Evolutionary conservation across 2,888 invertebrate species (phyloP).

Genomic region (Asteroscopus sphinx): DNA sequence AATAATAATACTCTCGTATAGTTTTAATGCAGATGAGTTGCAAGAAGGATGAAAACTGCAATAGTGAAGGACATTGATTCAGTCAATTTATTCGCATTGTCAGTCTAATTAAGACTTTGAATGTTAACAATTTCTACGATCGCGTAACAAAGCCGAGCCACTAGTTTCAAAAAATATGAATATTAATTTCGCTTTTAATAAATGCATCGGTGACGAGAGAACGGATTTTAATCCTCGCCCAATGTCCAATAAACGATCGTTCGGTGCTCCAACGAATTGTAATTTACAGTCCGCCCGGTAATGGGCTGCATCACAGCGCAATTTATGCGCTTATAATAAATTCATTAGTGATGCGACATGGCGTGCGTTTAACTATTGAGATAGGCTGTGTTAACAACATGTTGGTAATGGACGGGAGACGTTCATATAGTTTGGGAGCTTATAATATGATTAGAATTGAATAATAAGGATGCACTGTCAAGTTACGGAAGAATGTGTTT

Average conservation of each 20-base stretch:
- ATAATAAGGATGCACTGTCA: conserved; percentile 60
- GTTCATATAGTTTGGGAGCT: neutral
- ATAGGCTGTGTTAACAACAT: conserved; percentile 51
- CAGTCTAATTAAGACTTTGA: conserved; percentile 38
- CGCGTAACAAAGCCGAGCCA: conserved; percentile 41
- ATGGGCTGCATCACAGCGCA: conserved; percentile 87
- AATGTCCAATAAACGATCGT: conserved; percentile 84
- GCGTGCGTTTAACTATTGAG: conserved; percentile 46
- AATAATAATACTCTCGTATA: too few species aligned
- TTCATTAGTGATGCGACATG: conserved; percentile 78
- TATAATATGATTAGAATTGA: conserved; percentile 21
- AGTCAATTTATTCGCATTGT: conserved; percentile 35
- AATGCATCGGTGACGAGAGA: conserved; percentile 55
- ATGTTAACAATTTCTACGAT: conserved; percentile 41
- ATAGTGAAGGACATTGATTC: neutral
- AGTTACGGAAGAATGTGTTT: neutral
- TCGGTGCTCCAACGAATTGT: conserved; percentile 80
- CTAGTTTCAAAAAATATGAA: conserved; percentile 56
- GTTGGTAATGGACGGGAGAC: conserved; percentile 28
- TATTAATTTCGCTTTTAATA: conserved; percentile 60
- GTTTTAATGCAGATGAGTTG: neutral
- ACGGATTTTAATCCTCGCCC: conserved; percentile 70
- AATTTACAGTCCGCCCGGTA: conserved; percentile 85
- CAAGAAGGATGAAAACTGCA: too few species aligned
- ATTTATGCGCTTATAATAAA: conserved; percentile 89